Evolutionary conservation across 2,888 invertebrate species (phyloP).

Genomic region (Hipparchia sbordonii): DNA sequence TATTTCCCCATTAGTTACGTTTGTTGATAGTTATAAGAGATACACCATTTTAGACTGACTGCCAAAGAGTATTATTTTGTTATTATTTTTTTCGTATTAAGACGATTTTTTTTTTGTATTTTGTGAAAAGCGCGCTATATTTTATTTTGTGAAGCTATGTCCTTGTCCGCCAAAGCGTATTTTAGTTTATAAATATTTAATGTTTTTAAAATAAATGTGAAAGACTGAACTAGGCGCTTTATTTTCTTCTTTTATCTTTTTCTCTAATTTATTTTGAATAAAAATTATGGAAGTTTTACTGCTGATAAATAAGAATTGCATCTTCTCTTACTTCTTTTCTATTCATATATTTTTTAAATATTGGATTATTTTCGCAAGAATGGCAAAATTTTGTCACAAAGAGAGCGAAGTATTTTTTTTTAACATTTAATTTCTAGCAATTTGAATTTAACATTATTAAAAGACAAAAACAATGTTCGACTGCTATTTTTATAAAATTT

Average conservation of each 20-base stretch:
- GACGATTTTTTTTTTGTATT: constrained; percentile 26
- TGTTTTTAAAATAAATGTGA: constrained; percentile 41
- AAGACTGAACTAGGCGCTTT: constrained; percentile 38
- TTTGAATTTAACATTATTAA: too few species aligned
- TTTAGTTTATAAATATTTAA: constrained; percentile 36
- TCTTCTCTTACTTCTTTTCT: too few species aligned
- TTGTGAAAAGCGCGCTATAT: constrained; percentile 33
- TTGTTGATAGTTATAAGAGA: constrained; percentile 55
- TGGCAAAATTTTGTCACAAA: too few species aligned
- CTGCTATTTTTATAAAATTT: too few species aligned
- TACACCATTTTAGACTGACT: constrained; percentile 57
- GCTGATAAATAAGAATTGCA: too few species aligned
- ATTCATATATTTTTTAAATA: too few species aligned
- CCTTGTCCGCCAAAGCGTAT: constrained; percentile 41
- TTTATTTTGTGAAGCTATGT: constrained; percentile 30
- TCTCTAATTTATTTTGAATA: too few species aligned
- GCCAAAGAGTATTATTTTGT: constrained; percentile 67
- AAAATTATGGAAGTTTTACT: too few species aligned
- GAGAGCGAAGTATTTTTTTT: too few species aligned
- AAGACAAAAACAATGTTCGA: too few species aligned
- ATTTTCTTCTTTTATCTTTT: background rate
- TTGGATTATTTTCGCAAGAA: too few species aligned
- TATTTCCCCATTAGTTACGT: constrained; percentile 64
- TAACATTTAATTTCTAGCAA: too few species aligned
- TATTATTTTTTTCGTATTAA: constrained; percentile 48